Evolutionary conservation across 2,113 vertebrate species (phyloP), one percentile per base, ranked within the genome.

Genomic region (Aldabrachelys gigantea): DNA sequence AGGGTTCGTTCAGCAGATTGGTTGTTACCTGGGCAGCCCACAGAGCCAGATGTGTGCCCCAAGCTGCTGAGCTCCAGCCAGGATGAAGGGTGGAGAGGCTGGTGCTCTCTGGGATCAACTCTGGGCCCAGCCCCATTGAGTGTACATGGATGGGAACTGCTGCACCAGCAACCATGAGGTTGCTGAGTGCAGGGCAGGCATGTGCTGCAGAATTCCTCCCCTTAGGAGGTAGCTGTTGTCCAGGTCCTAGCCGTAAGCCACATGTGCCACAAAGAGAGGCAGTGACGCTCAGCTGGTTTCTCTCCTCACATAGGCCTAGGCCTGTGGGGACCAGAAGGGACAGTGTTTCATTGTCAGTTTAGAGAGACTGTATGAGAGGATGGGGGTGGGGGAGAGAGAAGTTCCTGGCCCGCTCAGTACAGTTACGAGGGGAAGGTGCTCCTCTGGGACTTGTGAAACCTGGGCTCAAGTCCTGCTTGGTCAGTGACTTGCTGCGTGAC

Each of bases 341-440:
- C 10, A 16, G 25, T 12, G 10, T 13, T 44, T 76, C n/a, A 72
- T 38, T 8, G 82, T 2, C 47, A 62, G 27, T 47, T 78, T 0
- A 35, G 83, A 69, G 21, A 38, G 65, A 4, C 82, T 11, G 25
- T 5, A 27, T 2, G 10, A 57, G 21, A 54, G 81, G 54, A 14
- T 17, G 22, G 21, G 78, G 54, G 50, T 59, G 6, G 52, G 52
- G 52, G 50, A 50, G 13, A 50, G 50, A 50, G 85, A 29, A 94
- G 75, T 57, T 13, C 22, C 50, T 57, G 69, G 62, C 2, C 6
- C 3, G 27, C 22, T 4, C 1, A 0, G 2, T 1, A 12, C 19
- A 2, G 5, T 75, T 59, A 10, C 4, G 17, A 17, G 62, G 62
- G 35, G 35, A 35, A n/a, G 62, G 84, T 47, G 94, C 76, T 56